These are phyloP conservation scores for Nomada flava DNA, from an alignment of 2,888 invertebrate genomes.

Conservation along the genomic window DNA sequence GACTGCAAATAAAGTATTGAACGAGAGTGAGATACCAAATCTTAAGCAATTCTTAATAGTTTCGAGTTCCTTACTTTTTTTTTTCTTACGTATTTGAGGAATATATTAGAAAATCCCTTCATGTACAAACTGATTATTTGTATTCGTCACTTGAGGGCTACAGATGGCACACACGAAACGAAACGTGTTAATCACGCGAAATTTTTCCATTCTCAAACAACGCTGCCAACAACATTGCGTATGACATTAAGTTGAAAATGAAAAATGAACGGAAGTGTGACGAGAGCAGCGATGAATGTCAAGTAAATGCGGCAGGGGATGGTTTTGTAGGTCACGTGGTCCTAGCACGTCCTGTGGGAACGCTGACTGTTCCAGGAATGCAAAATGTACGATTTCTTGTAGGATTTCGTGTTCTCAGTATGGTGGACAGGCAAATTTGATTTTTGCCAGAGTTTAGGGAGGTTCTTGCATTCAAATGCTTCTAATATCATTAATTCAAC, in stretches of 20 bases:
- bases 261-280: constrained; percentile 65
- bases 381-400: constrained; percentile 9
- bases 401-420: too few relatives aligned
- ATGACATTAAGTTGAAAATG: constrained; percentile 56
- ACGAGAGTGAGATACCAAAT: not conserved
- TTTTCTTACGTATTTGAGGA: too few relatives aligned
- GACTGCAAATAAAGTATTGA: too few relatives aligned
- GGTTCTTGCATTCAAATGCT: too few relatives aligned
- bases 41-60: too few relatives aligned
- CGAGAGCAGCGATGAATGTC: constrained; percentile 64
- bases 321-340: constrained; percentile 28
- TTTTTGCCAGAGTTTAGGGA: too few relatives aligned
- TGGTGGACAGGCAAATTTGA: too few relatives aligned
- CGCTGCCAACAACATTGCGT: constrained; percentile 50
- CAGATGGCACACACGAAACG: not conserved
- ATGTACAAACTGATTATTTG: too few relatives aligned
- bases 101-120: too few relatives aligned
- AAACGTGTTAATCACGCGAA: constrained; percentile 48
- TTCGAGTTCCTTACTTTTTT: too few relatives aligned
- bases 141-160: too few relatives aligned
- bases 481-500: too few relatives aligned
- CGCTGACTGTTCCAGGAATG: constrained; percentile 24
- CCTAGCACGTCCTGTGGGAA: constrained; percentile 45
- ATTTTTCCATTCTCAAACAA: constrained; percentile 64
- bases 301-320: constrained; percentile 58